Evolutionary conservation across 2,113 vertebrate genomes (phyloP), one percentile per base, ranked within the genome.

Genomic region (Peromyscus californicus): DNA sequence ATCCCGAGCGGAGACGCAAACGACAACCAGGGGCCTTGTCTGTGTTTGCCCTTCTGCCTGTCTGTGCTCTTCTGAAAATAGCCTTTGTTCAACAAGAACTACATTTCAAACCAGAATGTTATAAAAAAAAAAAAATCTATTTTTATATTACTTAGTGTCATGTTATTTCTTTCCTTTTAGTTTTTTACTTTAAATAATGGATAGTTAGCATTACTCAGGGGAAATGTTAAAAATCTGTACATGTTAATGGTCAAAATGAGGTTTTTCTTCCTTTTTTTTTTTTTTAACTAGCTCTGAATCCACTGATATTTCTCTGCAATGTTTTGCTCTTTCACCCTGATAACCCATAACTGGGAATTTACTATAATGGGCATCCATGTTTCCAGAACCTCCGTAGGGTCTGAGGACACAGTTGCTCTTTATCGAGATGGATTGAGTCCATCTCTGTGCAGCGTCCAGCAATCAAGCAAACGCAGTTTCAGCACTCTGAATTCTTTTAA

Each of bases 391-490:
- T 83, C 74, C 54, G 89, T 91, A 45, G 31, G 78, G 11, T 45
- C 67, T 93, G 45, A 89, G 39, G 67, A 86, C 90, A 33, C 84
- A 78, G 80, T 74, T 97, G 89, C 24, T 93, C 89, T 86, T 95
- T 92, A 90, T 57, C 72, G 61, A 86, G 86, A 94, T 63, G 39
- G 48, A 95, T 89, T 95, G 76, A 91, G 92, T 89, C 93, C 61
- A 96, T 92, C 42, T 94, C 96, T 91, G 36, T n/a, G 36, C 92
- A 93, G 90, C 85, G 85, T 91, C 76, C 69, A 67, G 78, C 59
- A 93, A 96, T 87, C 76, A 51, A 78, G 82, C 54, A 96, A 96
- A 95, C 65, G 0, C 51, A 96, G 85, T 97, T 97, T 92, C 67
- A 93, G 96, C 95, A 93, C 39, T 31, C 75, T 7, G 48, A 36